Conservation (phyloP, 1,140 invertebrate species). For the Cydia splendana region DNA sequence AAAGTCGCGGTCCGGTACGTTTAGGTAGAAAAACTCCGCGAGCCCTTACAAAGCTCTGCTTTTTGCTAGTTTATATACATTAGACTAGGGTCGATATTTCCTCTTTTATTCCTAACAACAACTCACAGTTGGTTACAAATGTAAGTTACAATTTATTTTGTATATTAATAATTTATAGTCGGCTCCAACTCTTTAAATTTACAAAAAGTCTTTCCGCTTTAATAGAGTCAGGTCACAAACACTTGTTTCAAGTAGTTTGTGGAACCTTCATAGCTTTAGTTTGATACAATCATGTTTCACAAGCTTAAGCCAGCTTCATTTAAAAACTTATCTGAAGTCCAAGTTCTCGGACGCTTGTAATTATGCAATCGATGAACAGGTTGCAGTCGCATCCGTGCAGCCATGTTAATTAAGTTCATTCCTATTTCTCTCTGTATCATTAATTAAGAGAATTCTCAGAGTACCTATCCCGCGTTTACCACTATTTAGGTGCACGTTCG, state of each 20-base stretch:
- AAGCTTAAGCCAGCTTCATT: conserved; percentile 26
- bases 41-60: too few relatives aligned
- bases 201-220: conserved; percentile 4
- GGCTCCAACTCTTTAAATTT: not conserved
- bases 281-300: conserved; percentile 32
- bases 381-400: conserved; percentile 44
- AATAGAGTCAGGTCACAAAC: conserved; percentile 20
- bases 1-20: too few relatives aligned
- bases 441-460: conserved; percentile 16
- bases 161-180: not conserved
- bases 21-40: too few relatives aligned
- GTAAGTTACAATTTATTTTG: not conserved
- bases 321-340: conserved; percentile 23
- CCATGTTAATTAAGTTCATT: conserved; percentile 55
- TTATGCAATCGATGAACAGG: conserved; percentile 59
- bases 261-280: conserved; percentile 27
- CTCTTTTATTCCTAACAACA: not conserved
- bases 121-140: not conserved
- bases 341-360: conserved; percentile 39
- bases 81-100: too few relatives aligned
- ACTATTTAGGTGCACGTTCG: conserved; percentile 18
- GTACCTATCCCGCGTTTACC: not conserved
- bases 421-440: conserved; percentile 36
- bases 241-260: conserved; percentile 29
- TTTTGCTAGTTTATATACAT: too few relatives aligned